Evolutionary conservation across 2,888 invertebrate genomes (phyloP).

Genomic region (Pseudoips prasinana): DNA sequence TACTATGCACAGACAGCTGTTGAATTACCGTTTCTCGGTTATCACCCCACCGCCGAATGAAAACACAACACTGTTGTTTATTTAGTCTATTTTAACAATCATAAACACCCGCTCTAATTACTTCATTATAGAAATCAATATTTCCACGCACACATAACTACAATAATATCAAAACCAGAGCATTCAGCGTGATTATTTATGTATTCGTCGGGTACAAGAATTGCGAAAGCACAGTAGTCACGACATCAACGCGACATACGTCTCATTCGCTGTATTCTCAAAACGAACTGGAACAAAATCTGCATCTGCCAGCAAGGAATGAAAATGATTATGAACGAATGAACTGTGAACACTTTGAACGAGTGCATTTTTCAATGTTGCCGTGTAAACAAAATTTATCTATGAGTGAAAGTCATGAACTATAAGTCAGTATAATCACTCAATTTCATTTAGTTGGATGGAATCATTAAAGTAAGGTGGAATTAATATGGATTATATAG

Average conservation of each 20-base stretch:
- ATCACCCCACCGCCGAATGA: slow-evolving; percentile 54
- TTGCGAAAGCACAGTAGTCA: slow-evolving; percentile 76
- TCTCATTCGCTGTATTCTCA: slow-evolving; percentile 61
- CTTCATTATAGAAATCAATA: slow-evolving; percentile 19
- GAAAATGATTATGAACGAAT: no score
- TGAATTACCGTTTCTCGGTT: slow-evolving; percentile 50
- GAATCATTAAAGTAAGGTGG: no score
- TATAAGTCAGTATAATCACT: no score
- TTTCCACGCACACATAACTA: slow-evolving; percentile 33
- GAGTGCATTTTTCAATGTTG: no score
- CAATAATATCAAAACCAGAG: slow-evolving; percentile 28
- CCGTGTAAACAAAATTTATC: no score
- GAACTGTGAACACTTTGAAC: no score
- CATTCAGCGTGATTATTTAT: slow-evolving; percentile 30
- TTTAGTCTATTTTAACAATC: slow-evolving; percentile 40
- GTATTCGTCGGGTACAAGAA: slow-evolving; percentile 37
- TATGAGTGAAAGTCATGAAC: no score
- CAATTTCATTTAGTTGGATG: no score
- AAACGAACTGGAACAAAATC: slow-evolving; percentile 30
- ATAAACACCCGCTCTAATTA: slow-evolving; percentile 21
- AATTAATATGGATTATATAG: no score
- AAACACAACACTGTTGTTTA: slow-evolving; percentile 66
- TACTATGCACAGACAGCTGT: slow-evolving; percentile 73
- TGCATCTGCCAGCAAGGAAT: no score
- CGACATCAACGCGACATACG: slow-evolving; percentile 61